phyloP scores from a whole-genome alignment of 2,888 invertebrate genomes.

The Coelopa pilipes region DNA sequence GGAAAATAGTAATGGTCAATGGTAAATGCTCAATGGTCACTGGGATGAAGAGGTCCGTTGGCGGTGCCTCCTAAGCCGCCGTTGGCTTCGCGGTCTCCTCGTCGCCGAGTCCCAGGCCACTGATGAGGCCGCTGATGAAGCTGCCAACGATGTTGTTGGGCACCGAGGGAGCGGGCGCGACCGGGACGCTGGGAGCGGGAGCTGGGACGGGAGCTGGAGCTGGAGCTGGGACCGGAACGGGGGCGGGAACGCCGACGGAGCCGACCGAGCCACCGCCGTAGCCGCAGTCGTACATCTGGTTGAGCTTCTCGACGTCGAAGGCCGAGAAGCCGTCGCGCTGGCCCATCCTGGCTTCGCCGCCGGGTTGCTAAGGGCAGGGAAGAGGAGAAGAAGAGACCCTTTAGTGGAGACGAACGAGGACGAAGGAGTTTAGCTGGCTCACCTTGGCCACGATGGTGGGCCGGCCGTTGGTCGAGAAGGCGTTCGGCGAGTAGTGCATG shows the following conservation, averaged over 20 bases:
- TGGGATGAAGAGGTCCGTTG: no score
- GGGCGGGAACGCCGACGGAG: slow-evolving; percentile 33
- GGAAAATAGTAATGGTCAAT: no score
- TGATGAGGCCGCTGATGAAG: slow-evolving; percentile 60
- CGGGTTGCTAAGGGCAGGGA: slow-evolving; percentile 47
- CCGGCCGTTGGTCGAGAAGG: slow-evolving; percentile 78
- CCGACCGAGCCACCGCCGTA: slow-evolving; percentile 31
- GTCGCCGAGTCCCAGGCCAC: slow-evolving; percentile 48
- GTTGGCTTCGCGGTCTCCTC: slow-evolving; percentile 41
- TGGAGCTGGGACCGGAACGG: slow-evolving; percentile 16
- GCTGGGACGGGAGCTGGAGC: slow-evolving; percentile 20
- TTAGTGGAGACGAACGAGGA: background rate
- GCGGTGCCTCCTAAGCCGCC: background rate
- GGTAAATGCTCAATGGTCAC: no score
- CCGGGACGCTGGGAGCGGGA: slow-evolving; percentile 34
- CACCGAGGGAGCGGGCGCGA: slow-evolving; percentile 30
- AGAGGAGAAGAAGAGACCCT: slow-evolving; percentile 3
- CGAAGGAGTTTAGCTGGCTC: slow-evolving; percentile 33
- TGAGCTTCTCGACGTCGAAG: slow-evolving; percentile 78
- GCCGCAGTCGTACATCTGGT: slow-evolving; percentile 79
- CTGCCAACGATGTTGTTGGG: slow-evolving; percentile 55
- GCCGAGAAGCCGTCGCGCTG: slow-evolving; percentile 80
- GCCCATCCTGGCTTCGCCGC: slow-evolving; percentile 70
- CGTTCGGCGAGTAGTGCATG: slow-evolving; percentile 84
- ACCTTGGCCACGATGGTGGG: slow-evolving; percentile 80